Evolutionary conservation across 1,140 invertebrate species (phyloP).

Genomic region (Drosophila parvula): DNA sequence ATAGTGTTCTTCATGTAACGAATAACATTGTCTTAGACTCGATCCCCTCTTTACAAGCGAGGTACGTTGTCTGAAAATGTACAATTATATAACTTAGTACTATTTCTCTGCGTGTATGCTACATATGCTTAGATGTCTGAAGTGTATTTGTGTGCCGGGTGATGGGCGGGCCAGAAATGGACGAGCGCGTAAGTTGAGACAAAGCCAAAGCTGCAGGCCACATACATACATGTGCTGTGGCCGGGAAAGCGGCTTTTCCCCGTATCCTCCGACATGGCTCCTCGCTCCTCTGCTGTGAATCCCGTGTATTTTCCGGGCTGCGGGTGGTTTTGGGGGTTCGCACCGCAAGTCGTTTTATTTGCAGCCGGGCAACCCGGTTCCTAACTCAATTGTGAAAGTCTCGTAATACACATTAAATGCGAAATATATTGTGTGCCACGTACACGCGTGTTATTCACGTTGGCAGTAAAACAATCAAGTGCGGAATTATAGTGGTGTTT

Average conservation of each 20-base stretch:
- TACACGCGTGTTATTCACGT: conserved; percentile 9
- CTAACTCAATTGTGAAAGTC: conserved; percentile 48
- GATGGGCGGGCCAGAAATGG: conserved; percentile 38
- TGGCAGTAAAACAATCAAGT: conserved; percentile 10
- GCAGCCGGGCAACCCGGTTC: conserved; percentile 17
- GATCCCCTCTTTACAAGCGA: too few relatives aligned
- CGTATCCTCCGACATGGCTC: background rate
- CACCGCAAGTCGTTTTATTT: conserved; percentile 50
- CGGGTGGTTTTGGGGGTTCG: conserved; percentile 10
- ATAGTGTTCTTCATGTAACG: too few relatives aligned
- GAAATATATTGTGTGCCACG: conserved; percentile 32
- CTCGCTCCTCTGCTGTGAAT: background rate
- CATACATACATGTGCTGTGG: conserved; percentile 52
- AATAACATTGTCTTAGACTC: too few relatives aligned
- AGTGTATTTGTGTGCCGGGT: conserved; percentile 11
- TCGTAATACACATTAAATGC: conserved; percentile 40
- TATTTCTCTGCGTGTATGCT: conserved; percentile 4
- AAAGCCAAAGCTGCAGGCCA: conserved; percentile 56
- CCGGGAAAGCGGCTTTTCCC: conserved; percentile 43
- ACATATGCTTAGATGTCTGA: conserved; percentile 30
- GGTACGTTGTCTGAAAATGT: too few relatives aligned
- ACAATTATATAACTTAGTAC: too few relatives aligned
- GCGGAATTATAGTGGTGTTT: background rate
- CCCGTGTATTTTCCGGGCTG: background rate
- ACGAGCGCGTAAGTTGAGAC: conserved; percentile 55